Conservation (phyloP, 2,113 vertebrate species). For the Toxostoma redivivum region DNA sequence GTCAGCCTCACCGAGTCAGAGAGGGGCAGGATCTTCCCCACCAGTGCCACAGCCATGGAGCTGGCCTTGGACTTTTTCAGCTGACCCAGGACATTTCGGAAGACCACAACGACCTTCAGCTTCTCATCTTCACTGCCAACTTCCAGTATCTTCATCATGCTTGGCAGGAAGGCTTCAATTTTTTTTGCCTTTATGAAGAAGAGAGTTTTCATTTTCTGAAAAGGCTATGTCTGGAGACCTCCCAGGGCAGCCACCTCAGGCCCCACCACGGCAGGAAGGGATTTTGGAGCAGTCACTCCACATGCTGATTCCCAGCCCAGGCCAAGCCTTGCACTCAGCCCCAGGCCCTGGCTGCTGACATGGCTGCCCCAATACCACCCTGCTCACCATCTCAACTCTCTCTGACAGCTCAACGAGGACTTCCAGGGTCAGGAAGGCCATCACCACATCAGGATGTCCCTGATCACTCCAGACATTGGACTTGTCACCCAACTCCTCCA, state of each 20-base stretch:
- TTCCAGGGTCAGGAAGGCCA: not conserved
- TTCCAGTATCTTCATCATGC: not conserved
- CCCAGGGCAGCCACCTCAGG: not conserved
- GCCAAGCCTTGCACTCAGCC: not conserved
- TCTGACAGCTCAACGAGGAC: not conserved
- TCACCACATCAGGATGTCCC: fast-evolving
- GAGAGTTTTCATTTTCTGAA: not conserved
- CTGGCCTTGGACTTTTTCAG: not conserved
- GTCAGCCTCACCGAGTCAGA: not conserved
- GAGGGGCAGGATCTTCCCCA: not conserved
- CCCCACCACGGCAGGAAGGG: fast-evolving
- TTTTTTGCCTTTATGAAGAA: not conserved
- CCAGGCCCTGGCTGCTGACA: not conserved
- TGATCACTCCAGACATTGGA: fast-evolving
- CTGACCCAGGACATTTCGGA: not conserved
- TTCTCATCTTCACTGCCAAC: not conserved
- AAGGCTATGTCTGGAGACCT: not conserved
- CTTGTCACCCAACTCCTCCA: not conserved
- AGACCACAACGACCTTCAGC: not conserved
- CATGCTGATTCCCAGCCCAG: not conserved
- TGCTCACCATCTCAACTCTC: not conserved
- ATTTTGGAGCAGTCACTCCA: not conserved
- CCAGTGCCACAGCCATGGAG: not conserved
- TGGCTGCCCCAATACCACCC: not conserved
- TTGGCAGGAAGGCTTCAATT: not conserved